phyloP scores from a whole-genome alignment of 2,888 invertebrate genomes.

The Agrotis exclamationis region DNA sequence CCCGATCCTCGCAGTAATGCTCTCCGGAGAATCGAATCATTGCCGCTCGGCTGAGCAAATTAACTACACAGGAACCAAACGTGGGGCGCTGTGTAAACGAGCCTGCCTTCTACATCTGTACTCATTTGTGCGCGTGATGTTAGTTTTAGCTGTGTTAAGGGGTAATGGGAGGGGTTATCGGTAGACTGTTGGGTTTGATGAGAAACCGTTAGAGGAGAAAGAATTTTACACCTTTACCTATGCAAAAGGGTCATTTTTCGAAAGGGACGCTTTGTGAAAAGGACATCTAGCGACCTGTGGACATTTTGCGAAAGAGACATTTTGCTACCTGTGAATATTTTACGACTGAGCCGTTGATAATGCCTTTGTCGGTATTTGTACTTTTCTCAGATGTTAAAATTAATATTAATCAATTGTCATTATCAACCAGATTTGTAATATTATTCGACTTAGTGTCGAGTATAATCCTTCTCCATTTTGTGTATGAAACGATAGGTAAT shows the following conservation, averaged over 20 bases:
- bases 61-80: slow-evolving; percentile 49
- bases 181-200: neutral
- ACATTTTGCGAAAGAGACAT: too few species aligned
- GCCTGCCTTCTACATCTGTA: slow-evolving; percentile 36
- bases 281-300: too few species aligned
- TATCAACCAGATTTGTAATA: neutral
- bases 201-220: neutral
- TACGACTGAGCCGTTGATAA: neutral
- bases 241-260: too few species aligned
- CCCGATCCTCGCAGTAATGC: slow-evolving; percentile 48
- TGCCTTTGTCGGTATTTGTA: neutral
- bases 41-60: slow-evolving; percentile 62
- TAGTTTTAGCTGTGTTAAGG: slow-evolving; percentile 19
- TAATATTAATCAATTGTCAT: neutral
- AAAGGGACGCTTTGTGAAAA: too few species aligned
- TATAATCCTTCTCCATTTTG: too few species aligned
- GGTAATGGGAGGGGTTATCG: neutral
- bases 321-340: too few species aligned
- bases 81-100: slow-evolving; percentile 29
- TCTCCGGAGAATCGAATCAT: slow-evolving; percentile 65
- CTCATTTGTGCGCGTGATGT: slow-evolving; percentile 34
- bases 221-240: neutral
- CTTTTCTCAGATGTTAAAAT: neutral
- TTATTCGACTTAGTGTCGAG: too few species aligned
- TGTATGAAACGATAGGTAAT: too few species aligned